Conservation (phyloP, 2,113 vertebrate species). For the Carassius carassius region DNA sequence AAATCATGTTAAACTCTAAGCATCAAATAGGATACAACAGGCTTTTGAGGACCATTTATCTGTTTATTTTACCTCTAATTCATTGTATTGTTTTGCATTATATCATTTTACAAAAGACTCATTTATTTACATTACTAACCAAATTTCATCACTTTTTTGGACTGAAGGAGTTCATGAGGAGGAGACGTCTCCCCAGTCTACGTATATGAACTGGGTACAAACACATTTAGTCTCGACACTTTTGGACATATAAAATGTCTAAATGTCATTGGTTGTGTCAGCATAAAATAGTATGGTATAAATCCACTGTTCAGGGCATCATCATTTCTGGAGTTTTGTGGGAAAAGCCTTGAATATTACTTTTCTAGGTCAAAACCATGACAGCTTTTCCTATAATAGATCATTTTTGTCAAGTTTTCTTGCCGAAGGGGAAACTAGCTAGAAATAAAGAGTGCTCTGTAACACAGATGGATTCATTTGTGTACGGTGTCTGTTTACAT, state of each 20-base stretch:
- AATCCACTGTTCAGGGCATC: neutral
- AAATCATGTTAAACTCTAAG: too few relatives aligned
- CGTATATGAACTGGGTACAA: neutral
- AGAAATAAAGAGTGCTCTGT: neutral
- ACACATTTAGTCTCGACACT: neutral
- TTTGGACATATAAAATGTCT: neutral
- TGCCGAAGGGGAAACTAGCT: neutral
- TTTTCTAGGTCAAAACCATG: neutral
- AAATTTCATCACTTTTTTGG: too few relatives aligned
- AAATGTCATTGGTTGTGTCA: neutral
- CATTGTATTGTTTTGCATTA: too few relatives aligned
- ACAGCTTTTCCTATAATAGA: neutral
- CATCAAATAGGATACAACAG: too few relatives aligned
- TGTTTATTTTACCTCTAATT: too few relatives aligned
- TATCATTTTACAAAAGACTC: too few relatives aligned
- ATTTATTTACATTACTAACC: too few relatives aligned
- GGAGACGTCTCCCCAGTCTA: neutral
- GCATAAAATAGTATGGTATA: neutral
- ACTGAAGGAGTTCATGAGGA: neutral
- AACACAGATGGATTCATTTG: neutral
- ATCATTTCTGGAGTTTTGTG: neutral
- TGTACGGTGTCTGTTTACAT: slow-evolving; percentile 24
- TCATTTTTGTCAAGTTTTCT: neutral
- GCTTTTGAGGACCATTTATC: too few relatives aligned
- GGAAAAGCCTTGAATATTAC: neutral